Conservation (phyloP, 2,888 invertebrate species). For the Nowickia ferox region DNA sequence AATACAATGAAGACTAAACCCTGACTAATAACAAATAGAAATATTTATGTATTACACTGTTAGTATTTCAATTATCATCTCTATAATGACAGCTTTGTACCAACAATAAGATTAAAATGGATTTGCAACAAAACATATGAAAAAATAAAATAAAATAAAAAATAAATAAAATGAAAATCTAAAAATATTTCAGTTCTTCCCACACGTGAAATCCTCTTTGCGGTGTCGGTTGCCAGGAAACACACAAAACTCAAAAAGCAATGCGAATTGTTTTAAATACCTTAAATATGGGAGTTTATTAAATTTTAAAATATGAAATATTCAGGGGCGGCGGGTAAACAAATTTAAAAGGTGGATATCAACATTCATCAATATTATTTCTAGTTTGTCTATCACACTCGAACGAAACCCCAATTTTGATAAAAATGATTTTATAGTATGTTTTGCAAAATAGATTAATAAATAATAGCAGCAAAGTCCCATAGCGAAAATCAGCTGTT, state of each 20-base stretch:
- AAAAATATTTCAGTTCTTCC: neutral
- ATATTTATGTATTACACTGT: neutral
- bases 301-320: too few relatives aligned
- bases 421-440: too few relatives aligned
- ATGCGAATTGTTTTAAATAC: slow-evolving; percentile 7
- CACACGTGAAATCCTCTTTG: slow-evolving; percentile 11
- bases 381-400: too few relatives aligned
- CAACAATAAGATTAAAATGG: slow-evolving; percentile 27
- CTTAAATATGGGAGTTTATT: too few relatives aligned
- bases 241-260: neutral
- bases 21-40: neutral
- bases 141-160: neutral
- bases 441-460: too few relatives aligned
- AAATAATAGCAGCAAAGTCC: too few relatives aligned
- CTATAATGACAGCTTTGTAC: neutral
- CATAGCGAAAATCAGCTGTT: too few relatives aligned
- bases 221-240: neutral
- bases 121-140: neutral
- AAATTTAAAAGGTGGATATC: too few relatives aligned
- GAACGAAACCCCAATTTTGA: too few relatives aligned
- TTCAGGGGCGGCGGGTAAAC: too few relatives aligned
- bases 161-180: neutral
- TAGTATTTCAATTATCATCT: neutral
- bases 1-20: neutral
- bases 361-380: too few relatives aligned